Evolutionary conservation across 2,888 invertebrate species (phyloP), one percentile per base, ranked within the genome.

Genomic region (Embidobia sp.): DNA sequence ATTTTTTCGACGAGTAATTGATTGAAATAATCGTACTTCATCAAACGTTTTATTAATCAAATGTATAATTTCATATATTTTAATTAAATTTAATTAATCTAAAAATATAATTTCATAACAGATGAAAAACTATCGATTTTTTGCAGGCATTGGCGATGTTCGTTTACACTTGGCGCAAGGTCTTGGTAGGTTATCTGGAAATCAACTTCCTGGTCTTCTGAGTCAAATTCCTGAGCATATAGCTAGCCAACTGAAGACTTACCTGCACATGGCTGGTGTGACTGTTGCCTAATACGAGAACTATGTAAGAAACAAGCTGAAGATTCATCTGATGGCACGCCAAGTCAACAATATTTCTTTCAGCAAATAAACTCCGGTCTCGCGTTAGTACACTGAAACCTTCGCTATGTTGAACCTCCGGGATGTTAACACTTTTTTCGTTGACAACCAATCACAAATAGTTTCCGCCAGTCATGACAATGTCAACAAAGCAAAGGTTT

Each of bases 161-260:
- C 93, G 94, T 83, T 90, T 94, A 53, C 94, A 93, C 90, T 91
- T 98, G 33, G 96, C 94, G 0, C 93, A 95, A 88, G 93, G 93
- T 22, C 91, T 98, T 61, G 93, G 93, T 3, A 92, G 92, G 80
- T 85, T 97, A 57, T 92, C 94, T 59, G 95, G 96, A 0, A 96
- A 95, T 37, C 91, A 93, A 81, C 90, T 97, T 74, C 90, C 91
- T 1, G 89, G 92, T 13, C 90, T 95, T 15, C 90, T 97, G 33
- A 90, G 91, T n/a, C 92, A 93, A 37, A 91, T 96, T 63, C 86
- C 89, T 10, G 86, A 86, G 59, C 85, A 86, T 11, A 87, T 86
- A 51, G 87, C 88, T 8, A 84, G 81, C 64, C 87, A 88, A 44
- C 74, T 89, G 16, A 86, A 83, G 55, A 86, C 82, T 78, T 89